These are phyloP conservation scores for Macaca mulatta DNA, from an alignment of 2,113 vertebrate species.

Conservation along the genomic window DNA sequence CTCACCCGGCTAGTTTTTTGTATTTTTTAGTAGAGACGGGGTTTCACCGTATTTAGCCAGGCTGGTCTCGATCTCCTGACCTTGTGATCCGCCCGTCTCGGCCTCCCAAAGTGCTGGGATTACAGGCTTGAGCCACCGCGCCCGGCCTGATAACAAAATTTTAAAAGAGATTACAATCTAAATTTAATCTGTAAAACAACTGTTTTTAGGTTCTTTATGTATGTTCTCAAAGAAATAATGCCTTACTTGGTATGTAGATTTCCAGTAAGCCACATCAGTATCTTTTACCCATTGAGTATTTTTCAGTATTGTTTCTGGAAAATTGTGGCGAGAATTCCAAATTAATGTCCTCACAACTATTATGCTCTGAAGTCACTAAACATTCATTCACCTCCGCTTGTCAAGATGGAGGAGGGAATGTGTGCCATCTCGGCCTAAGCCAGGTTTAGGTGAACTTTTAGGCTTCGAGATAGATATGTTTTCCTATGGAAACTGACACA, in stretches of 20 bases:
- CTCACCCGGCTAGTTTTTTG: too few species aligned
- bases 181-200: background rate
- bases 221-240: background rate
- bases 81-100: too few species aligned
- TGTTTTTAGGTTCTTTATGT: background rate
- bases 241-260: conserved; percentile 3
- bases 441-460: background rate
- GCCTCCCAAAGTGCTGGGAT: too few species aligned
- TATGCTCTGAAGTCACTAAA: background rate
- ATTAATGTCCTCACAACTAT: background rate
- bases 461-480: background rate
- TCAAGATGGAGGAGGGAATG: background rate
- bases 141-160: background rate
- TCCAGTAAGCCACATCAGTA: background rate
- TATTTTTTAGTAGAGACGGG: too few species aligned
- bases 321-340: background rate
- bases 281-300: background rate
- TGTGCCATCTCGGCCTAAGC: background rate
- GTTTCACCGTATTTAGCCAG: too few species aligned
- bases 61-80: too few species aligned
- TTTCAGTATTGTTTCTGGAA: background rate
- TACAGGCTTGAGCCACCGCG: too few species aligned
- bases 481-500: background rate
- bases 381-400: background rate
- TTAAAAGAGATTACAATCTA: background rate